Percentiles rank a stretch among this genome's conserved stretches.
These are phyloP conservation scores for Lordiphosa mommai DNA, from an alignment of 1,140 invertebrate species.

Conservation along the genomic window DNA sequence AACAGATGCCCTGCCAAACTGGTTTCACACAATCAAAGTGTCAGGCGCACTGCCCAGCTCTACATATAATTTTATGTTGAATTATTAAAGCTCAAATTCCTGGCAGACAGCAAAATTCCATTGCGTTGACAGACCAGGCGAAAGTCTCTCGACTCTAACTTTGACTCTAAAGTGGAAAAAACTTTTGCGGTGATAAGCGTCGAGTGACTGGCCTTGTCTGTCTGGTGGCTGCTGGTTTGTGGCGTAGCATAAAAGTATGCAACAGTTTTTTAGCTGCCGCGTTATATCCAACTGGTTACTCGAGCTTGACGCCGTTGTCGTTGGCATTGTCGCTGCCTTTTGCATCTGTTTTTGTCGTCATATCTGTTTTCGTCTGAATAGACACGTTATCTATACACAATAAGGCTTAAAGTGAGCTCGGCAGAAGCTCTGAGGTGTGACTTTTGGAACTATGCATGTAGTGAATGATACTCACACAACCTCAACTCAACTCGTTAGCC, in stretches of 20 bases:
- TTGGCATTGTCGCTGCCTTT: conserved; percentile 13
- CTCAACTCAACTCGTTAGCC: conserved; percentile 40
- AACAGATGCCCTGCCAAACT: conserved; percentile 5
- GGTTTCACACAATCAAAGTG: not conserved
- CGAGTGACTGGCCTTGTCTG: conserved; percentile 12
- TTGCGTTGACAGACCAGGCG: conserved; percentile 49
- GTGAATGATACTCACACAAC: conserved; percentile 32
- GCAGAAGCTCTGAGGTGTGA: conserved; percentile 14
- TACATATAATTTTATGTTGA: conserved; percentile 22
- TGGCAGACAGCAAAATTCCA: conserved; percentile 39
- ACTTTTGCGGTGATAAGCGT: conserved; percentile 72
- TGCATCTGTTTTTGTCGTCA: conserved; percentile 51
- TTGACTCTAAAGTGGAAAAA: conserved; percentile 59
- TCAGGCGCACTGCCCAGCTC: not conserved
- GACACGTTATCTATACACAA: conserved; percentile 74
- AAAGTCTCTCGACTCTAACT: conserved; percentile 25
- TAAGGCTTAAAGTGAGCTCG: conserved; percentile 61
- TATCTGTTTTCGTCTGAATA: conserved; percentile 74
- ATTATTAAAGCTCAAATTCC: conserved; percentile 33
- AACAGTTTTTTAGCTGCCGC: conserved; percentile 56
- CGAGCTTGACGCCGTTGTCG: conserved; percentile 22
- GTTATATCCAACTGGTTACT: conserved; percentile 61
- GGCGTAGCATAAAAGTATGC: conserved; percentile 50
- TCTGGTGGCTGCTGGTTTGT: conserved; percentile 19
- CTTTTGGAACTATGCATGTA: conserved; percentile 21